Base-by-base conservation (phyloP, 37 sponge, comb jelly and placozoan species). In the Diacarnus erythraeanus region DNA sequence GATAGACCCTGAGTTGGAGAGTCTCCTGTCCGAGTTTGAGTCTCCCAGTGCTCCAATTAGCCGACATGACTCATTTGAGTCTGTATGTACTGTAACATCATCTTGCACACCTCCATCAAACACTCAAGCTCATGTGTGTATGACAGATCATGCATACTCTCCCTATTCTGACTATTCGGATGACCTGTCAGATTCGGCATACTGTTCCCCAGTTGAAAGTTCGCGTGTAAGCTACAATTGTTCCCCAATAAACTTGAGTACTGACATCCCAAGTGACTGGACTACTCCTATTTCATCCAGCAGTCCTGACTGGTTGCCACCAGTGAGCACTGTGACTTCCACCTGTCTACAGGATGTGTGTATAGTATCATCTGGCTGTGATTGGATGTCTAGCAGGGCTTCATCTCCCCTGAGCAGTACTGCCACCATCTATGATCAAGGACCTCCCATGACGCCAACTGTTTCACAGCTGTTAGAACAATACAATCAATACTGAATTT, bases 1-100 rank as follows among this genome's bases (percentile, higher is more conserved):
- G 10, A 69, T 56, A 26, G 86, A 86, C 26, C 56, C 74, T 40
- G 86, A 86, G 57, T 10, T 86, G 40, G 80, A 79, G 17, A 35
- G 51, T 36, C 42, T 86, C 27, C 59, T 86, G 33, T 67, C 80
- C 31, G 79, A 72, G 34, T 26, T 86, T 34, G 79, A 44, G 26
- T 43, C 75, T 18, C 51, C 74, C 58, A 78, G 67, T 37, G 38
- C 5, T 18, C 66, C 66, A 3, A 31, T 65, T 2, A 65, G 69
- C 31, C 54, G 79, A 21, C 57, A 21, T 44, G 27, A 69, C 69
- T 79, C 79, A 1, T 65, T 65, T 31, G 79, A 68, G 26, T 79
- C 79, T 20, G 30, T 71, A 4, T 42, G 27, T 6, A 68, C 21
- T 35, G 38, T 4, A n/a, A 23, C 71, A 12, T 39, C 22, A 3